Percentiles rank a stretch among this genome's conserved stretches.
Conservation (phyloP, 2,113 vertebrate genomes). For the Ptilorrhoa leucosticta region DNA sequence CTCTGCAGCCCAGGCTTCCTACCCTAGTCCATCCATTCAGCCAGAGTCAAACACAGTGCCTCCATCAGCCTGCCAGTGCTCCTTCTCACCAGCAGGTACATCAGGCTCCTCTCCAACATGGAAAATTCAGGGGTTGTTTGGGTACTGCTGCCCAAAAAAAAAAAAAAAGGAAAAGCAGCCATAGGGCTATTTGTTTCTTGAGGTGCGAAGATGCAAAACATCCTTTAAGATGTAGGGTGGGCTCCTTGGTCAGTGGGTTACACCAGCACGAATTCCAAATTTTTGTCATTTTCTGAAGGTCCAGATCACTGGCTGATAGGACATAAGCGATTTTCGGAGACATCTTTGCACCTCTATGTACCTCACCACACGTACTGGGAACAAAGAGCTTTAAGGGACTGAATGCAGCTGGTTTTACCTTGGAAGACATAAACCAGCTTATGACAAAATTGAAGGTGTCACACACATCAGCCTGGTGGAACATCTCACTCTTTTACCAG, state of each 20-base stretch:
- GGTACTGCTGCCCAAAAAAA: not conserved
- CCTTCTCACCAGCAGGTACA: not conserved
- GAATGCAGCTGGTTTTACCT: not conserved
- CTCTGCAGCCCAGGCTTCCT: not conserved
- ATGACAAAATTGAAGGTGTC: not conserved
- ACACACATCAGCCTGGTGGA: not conserved
- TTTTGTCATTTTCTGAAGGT: not conserved
- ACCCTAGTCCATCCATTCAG: not conserved
- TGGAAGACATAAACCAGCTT: not conserved
- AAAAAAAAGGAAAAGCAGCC: not conserved
- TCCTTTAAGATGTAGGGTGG: not conserved
- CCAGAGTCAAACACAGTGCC: not conserved
- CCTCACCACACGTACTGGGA: fast-evolving
- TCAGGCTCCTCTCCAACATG: not conserved
- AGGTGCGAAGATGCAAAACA: not conserved
- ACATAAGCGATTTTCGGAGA: not conserved
- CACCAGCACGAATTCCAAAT: not conserved
- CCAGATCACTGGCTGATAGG: not conserved
- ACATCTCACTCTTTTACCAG: not conserved
- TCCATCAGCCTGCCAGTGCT: not conserved
- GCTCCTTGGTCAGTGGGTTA: not conserved
- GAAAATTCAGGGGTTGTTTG: not conserved
- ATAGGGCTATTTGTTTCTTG: not conserved
- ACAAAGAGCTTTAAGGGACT: not conserved
- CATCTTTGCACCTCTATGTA: not conserved